Percentiles rank a stretch among this genome's conserved stretches.
These are phyloP conservation scores for Patella caerulea DNA, from an alignment of 2,888 invertebrate genomes.

Conservation along the genomic window DNA sequence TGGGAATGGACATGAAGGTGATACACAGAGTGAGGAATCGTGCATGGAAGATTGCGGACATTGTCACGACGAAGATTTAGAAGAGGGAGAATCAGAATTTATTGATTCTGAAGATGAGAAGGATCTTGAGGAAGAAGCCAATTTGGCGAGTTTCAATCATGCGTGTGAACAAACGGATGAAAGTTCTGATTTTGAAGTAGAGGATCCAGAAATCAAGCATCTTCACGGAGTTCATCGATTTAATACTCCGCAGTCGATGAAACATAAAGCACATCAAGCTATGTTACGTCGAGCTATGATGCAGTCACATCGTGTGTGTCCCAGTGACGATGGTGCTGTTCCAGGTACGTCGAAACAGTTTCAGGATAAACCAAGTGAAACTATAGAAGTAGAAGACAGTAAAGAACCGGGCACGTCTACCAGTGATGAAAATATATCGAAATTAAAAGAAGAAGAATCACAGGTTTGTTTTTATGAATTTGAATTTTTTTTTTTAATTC, in stretches of 20 bases:
- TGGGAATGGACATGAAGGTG: not conserved
- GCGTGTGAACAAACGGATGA: constrained; percentile 50
- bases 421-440: not conserved
- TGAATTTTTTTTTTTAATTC: not conserved
- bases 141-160: constrained; percentile 27
- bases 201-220: constrained; percentile 34
- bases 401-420: not conserved
- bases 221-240: constrained; percentile 36
- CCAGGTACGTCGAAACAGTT: constrained; percentile 36
- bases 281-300: not conserved
- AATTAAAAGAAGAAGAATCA: constrained; percentile 4
- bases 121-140: constrained; percentile 47
- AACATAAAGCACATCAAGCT: constrained; percentile 39
- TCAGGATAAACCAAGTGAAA: constrained; percentile 11
- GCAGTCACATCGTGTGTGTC: constrained; percentile 40
- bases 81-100: constrained; percentile 50
- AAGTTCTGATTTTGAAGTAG: constrained; percentile 60
- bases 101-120: constrained; percentile 58
- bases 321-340: constrained; percentile 40
- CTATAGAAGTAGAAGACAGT: constrained; percentile 18
- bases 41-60: constrained; percentile 31
- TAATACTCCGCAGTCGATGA: constrained; percentile 35
- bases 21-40: constrained; percentile 29
- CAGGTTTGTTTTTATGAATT: not conserved
- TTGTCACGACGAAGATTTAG: constrained; percentile 41